phyloP scores from a whole-genome alignment of 2,888 invertebrate genomes.

The Troides aeacus region DNA sequence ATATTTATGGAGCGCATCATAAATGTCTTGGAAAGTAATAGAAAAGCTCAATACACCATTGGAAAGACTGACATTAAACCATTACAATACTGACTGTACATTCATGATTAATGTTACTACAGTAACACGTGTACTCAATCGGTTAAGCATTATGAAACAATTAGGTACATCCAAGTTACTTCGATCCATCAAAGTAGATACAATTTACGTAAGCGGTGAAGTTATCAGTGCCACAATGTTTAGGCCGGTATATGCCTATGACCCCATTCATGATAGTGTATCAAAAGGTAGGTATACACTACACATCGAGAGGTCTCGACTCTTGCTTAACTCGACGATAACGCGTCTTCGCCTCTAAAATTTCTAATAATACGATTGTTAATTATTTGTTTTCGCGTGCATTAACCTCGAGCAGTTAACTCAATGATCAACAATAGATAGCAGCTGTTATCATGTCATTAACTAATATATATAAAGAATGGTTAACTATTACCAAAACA shows the following conservation, averaged over 20 bases:
- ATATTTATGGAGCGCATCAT: too few species aligned
- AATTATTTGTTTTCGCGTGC: slow-evolving; percentile 16
- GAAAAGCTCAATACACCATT: too few species aligned
- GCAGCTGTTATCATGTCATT: too few species aligned
- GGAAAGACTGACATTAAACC: too few species aligned
- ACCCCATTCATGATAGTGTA: slow-evolving; percentile 40
- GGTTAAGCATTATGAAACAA: slow-evolving; percentile 4
- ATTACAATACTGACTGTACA: too few species aligned
- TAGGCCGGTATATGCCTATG: slow-evolving; percentile 39
- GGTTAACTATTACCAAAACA: too few species aligned
- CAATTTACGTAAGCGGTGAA: slow-evolving; percentile 29
- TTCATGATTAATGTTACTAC: not conserved
- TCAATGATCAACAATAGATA: too few species aligned
- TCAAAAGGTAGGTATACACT: slow-evolving; percentile 42
- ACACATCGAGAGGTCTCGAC: slow-evolving; percentile 47
- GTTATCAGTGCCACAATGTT: slow-evolving; percentile 27
- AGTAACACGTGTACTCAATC: not conserved
- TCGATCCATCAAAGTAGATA: slow-evolving; percentile 9
- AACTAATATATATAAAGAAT: too few species aligned
- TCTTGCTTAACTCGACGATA: slow-evolving; percentile 49
- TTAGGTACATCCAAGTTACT: slow-evolving; percentile 9
- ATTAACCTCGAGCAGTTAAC: too few species aligned
- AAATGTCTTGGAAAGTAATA: too few species aligned
- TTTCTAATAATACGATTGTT: slow-evolving; percentile 31
- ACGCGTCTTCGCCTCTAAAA: slow-evolving; percentile 31